Base-by-base conservation (phyloP, 2,113 vertebrate species). In the Scolopax mira region DNA sequence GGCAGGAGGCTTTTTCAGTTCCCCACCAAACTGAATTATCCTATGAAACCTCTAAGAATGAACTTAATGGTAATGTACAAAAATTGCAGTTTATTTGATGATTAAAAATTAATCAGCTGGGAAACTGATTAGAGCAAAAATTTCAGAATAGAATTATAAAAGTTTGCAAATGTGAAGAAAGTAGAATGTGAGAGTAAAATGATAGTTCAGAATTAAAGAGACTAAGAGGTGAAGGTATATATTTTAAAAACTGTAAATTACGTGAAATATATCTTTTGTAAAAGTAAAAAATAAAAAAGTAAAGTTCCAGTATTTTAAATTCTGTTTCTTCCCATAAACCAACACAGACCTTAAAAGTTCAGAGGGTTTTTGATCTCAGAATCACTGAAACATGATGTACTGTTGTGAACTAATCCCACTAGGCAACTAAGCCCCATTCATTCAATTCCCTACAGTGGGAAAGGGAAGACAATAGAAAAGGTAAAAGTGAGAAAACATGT, bases 401-500 rank as follows among this genome's bases (percentile, higher is more conserved):
- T 60, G 7, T 48, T 65, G 10, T 12, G 6, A 5, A 39, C 24
- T 55, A 77, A 71, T 9, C 2, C 5, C 35, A 33, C 7, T 4
- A 55, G 28, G 21, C 16, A 61, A 7, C 21, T 55, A 18, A 66
- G 1, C 4, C 14, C 23, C 41, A n/a, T 24, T 58, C 0, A 0
- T 6, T 75, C 27, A 18, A 7, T 55, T 14, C 28, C 4, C 17
- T 18, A 52, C 18, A n/a, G 3, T 11, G 9, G 6, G 44, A 39
- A 10, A 35, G 12, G 27, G 19, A 80, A 58, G n/a, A 22, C 12
- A 85, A 39, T 44, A 18, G 19, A 61, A 80, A 85, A 14, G 4
- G 5, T 41, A 25, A 41, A 73, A 64, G 10, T 54, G 8, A 65
- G 14, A 79, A 75, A 24, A 25, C 6, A 13, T 4, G 2, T 54